These are phyloP conservation scores for Dryas iulia DNA, from an alignment of 1,140 invertebrate genomes.

Conservation along the genomic window DNA sequence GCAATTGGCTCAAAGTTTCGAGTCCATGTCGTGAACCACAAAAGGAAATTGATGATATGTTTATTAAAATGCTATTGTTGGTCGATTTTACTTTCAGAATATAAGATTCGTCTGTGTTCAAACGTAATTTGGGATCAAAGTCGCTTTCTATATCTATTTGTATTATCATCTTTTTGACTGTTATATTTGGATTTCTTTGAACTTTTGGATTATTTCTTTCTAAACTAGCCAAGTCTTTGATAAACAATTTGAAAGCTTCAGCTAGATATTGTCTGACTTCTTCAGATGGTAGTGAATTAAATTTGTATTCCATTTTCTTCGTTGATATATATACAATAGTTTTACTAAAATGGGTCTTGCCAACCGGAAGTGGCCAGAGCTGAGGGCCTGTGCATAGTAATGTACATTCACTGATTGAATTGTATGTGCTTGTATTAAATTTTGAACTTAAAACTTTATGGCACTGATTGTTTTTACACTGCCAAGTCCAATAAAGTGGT, in stretches of 20 bases:
- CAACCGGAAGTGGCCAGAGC: constrained; percentile 80
- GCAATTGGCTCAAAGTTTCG: constrained; percentile 88
- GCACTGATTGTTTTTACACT: neutral
- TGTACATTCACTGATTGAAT: constrained; percentile 64
- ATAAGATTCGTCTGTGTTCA: constrained; percentile 88
- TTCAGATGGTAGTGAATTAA: constrained; percentile 56
- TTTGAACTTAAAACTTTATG: constrained; percentile 35
- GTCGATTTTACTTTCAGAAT: constrained; percentile 80
- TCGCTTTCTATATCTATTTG: constrained; percentile 76
- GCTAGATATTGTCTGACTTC: constrained; percentile 54
- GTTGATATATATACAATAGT: constrained; percentile 51
- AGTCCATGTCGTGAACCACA: constrained; percentile 89
- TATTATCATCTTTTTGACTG: constrained; percentile 64
- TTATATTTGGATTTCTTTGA: constrained; percentile 23
- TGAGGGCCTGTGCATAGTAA: constrained; percentile 79
- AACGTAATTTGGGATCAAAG: constrained; percentile 79
- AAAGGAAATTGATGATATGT: constrained; percentile 83
- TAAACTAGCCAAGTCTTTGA: constrained; percentile 43
- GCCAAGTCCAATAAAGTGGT: neutral
- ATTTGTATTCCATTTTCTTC: constrained; percentile 73
- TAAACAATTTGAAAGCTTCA: constrained; percentile 57
- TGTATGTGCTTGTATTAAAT: constrained; percentile 25
- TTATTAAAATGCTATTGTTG: constrained; percentile 78
- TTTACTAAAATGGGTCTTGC: constrained; percentile 72
- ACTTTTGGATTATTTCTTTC: constrained; percentile 40